Base-by-base conservation (phyloP, 2,113 vertebrate genomes). In the Chloebia gouldiae region DNA sequence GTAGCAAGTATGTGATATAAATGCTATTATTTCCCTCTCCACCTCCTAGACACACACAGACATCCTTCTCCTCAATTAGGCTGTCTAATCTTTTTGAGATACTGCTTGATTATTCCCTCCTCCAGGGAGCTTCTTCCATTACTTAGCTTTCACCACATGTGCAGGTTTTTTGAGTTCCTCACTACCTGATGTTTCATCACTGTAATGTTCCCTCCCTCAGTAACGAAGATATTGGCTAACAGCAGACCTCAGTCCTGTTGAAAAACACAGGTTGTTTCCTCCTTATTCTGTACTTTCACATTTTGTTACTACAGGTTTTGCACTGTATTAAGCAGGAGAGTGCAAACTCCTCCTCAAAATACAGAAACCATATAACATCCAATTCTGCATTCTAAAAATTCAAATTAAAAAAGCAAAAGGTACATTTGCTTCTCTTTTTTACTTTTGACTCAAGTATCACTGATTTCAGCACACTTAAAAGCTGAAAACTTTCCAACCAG, bases 171-270 rank as follows among this genome's bases (percentile, higher is more conserved):
- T n/a, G 11, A 83, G 56, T 25, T 91, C 54, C 76, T 86, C 15
- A 22, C 24, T 68, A 35, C 10, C 35, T 65, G 31, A 24, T 3
- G 1, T 51, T 81, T 69, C 15, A 72, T 45, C 50, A 53, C 27
- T 0, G 16, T 28, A 24, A 28, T 31, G 14, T 54, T 68, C 45
- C 21, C 49, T 82, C 18, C 13, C 56, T 66, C 37, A 33, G 49
- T 33, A 82, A 84, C 0, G 0, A 71, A 54, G 30, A n/a, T 7
- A 35, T 5, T 21, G 14, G 40, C 40, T 45, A 72, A 51, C 5
- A 82, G 40, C 57, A 92, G 57, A 71, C 31, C 40, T 72, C 54
- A 60, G 33, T 53, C 20, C 39, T 16, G 33, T 20, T 40, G 47
- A 64, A 70, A 44, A 81, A 77, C 39, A 68, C 30, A 6, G 21